These are phyloP conservation scores for Actinia equina DNA, from an alignment of 64 coral and sea anemone species.

Conservation along the genomic window DNA sequence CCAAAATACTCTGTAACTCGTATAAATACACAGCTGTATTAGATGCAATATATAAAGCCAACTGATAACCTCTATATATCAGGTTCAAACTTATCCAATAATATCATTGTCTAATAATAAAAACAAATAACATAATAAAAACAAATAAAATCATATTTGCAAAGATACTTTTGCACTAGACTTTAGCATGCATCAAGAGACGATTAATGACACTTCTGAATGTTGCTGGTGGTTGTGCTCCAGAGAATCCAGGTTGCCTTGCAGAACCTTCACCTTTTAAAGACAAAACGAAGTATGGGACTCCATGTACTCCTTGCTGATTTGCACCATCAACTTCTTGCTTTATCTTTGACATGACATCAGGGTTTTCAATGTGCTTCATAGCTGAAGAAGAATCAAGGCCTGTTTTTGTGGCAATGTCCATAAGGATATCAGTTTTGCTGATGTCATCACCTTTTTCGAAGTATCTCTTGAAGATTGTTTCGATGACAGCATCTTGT, in stretches of 20 bases:
- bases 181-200: slow-evolving; percentile 29
- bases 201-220: slow-evolving; percentile 70
- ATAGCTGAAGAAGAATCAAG: slow-evolving; percentile 43
- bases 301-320: slow-evolving; percentile 60
- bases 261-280: slow-evolving; percentile 29
- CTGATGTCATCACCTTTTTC: slow-evolving; percentile 67
- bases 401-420: slow-evolving; percentile 68
- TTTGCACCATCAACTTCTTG: slow-evolving; percentile 52
- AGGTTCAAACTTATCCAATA: too few relatives aligned
- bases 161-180: neutral
- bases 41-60: too few relatives aligned
- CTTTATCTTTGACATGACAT: slow-evolving; percentile 52
- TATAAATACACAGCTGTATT: too few relatives aligned
- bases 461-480: slow-evolving; percentile 78
- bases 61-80: too few relatives aligned
- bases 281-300: slow-evolving; percentile 68
- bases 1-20: too few relatives aligned
- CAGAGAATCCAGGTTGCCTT: slow-evolving; percentile 53
- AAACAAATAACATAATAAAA: too few relatives aligned
- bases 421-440: slow-evolving; percentile 34
- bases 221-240: slow-evolving; percentile 77
- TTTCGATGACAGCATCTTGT: slow-evolving; percentile 74
- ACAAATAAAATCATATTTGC: too few relatives aligned
- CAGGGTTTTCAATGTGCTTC: slow-evolving; percentile 50
- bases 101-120: too few relatives aligned